These are phyloP conservation scores for Spinibarbus caldwelli DNA, from an alignment of 2,797 vertebrate species.

Conservation along the genomic window DNA sequence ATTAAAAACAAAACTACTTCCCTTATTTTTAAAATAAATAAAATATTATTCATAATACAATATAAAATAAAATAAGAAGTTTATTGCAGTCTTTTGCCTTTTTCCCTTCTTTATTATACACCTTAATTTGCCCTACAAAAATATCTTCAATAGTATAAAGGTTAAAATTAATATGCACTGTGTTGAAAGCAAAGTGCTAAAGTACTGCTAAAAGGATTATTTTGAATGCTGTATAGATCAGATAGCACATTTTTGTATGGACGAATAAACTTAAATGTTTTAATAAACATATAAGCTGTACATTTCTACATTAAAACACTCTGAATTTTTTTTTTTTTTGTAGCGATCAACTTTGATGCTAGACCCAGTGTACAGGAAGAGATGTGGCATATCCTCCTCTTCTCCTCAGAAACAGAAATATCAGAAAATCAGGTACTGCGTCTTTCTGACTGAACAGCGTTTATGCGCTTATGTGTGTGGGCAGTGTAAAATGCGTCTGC, in stretches of 20 bases:
- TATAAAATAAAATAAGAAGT: no score
- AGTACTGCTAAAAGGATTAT: background rate
- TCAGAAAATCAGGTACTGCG: conserved; percentile 21
- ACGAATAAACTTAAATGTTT: background rate
- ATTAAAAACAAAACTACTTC: no score
- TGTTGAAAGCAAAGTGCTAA: background rate
- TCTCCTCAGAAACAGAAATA: conserved; percentile 50
- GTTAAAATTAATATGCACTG: no score
- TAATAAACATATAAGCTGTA: background rate
- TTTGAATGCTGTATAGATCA: background rate
- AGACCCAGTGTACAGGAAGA: conserved; percentile 70
- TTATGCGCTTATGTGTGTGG: conserved; percentile 12
- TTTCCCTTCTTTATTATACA: no score
- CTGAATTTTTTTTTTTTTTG: no score
- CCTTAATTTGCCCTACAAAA: no score
- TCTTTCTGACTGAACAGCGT: background rate
- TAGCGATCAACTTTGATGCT: conserved; percentile 77
- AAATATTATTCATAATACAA: background rate
- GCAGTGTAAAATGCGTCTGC: conserved; percentile 2
- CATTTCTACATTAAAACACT: background rate
- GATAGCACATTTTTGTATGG: background rate
- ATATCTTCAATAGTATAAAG: no score
- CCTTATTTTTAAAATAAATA: no score
- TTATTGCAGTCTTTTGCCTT: no score
- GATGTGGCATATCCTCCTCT: conserved; percentile 49